Evolutionary conservation across 2,113 vertebrate species (phyloP).

Genomic region (Grammomys dolichurus): DNA sequence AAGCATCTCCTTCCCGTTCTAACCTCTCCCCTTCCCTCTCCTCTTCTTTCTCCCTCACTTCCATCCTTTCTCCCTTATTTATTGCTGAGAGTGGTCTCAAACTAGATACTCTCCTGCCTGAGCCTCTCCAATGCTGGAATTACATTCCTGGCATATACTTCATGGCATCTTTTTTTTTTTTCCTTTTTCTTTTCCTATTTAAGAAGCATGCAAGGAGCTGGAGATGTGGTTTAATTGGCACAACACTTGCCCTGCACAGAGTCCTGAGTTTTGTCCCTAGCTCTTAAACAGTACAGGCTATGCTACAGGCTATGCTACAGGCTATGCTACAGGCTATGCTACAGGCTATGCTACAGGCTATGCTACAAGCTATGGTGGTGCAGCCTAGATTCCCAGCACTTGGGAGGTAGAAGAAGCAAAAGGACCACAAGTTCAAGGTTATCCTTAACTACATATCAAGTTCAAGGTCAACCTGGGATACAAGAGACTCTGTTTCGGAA

Average conservation of each 20-base stretch:
- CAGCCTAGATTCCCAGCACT: not conserved
- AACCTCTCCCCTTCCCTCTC: not conserved
- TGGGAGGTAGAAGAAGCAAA: not conserved
- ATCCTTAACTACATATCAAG: no score
- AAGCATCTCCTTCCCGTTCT: not conserved
- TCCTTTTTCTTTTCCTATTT: not conserved
- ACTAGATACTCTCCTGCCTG: not conserved
- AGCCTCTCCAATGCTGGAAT: not conserved
- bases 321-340: no score
- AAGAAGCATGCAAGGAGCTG: not conserved
- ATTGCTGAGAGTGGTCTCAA: not conserved
- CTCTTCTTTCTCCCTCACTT: not conserved
- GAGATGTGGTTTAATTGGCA: no score
- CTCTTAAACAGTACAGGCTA: not conserved
- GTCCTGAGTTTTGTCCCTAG: not conserved
- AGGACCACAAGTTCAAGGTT: not conserved
- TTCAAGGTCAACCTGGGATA: not conserved
- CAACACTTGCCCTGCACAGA: not conserved
- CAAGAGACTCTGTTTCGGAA: not conserved
- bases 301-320: not conserved
- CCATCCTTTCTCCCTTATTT: not conserved
- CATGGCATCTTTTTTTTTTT: not conserved
- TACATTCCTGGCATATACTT: not conserved
- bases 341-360: no score
- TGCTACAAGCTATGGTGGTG: not conserved